These are phyloP conservation scores for Dipus sagitta DNA, from an alignment of 2,797 vertebrate genomes.

Conservation along the genomic window DNA sequence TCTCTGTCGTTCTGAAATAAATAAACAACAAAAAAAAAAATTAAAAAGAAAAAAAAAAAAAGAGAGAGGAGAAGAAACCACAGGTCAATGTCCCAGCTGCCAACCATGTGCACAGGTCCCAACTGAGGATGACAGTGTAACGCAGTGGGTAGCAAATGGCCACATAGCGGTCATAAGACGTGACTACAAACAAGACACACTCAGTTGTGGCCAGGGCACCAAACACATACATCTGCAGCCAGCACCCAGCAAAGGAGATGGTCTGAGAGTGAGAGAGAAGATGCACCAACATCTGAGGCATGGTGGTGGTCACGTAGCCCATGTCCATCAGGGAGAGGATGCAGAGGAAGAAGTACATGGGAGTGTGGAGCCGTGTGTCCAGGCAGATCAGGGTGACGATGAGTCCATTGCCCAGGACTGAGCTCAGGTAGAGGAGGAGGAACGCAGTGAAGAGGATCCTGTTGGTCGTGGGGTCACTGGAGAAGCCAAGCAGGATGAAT, in stretches of 20 bases:
- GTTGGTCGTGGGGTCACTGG: slow-evolving; percentile 12
- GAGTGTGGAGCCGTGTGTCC: slow-evolving; percentile 74
- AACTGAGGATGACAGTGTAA: slow-evolving; percentile 77
- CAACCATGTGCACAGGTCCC: slow-evolving; percentile 61
- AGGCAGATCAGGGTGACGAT: slow-evolving; percentile 67
- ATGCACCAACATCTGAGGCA: slow-evolving; percentile 79
- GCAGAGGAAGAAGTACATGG: slow-evolving; percentile 84
- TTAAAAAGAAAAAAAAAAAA: no score
- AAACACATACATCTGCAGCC: slow-evolving; percentile 81
- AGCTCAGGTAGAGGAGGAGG: slow-evolving; percentile 78
- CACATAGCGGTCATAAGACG: slow-evolving; percentile 82
- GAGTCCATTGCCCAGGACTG: slow-evolving; percentile 77
- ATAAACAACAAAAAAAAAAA: no score
- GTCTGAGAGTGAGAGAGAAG: slow-evolving; percentile 71
- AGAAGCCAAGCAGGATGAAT: slow-evolving; percentile 77
- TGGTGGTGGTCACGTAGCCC: slow-evolving; percentile 68
- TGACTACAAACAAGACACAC: slow-evolving; percentile 72
- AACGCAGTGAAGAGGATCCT: slow-evolving; percentile 70
- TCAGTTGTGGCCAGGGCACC: slow-evolving; percentile 66
- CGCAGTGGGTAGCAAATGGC: slow-evolving; percentile 81
- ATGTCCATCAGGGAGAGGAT: slow-evolving; percentile 79
- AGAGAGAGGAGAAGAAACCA: no score
- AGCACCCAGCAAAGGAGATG: slow-evolving; percentile 80
- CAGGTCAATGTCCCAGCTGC: slow-evolving; percentile 49
- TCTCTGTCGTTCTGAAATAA: no score